Conservation (phyloP, 2,113 vertebrate genomes). For the Hylia prasina region DNA sequence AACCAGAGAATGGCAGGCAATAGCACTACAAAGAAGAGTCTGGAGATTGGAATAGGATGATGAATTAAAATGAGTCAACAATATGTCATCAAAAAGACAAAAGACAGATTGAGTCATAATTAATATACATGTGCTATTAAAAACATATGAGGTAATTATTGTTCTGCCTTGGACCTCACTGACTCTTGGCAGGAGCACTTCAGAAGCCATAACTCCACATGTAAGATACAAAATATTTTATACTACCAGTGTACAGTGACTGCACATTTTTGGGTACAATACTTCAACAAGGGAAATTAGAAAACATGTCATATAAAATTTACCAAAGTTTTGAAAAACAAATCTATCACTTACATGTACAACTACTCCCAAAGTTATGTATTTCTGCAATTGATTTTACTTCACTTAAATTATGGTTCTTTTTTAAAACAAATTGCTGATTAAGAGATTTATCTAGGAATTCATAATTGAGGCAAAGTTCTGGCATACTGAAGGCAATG, state of each 20-base stretch:
- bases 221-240: background rate
- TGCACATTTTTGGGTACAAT: background rate
- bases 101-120: conserved; percentile 21
- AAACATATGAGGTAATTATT: conserved; percentile 41
- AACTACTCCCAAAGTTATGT: background rate
- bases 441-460: background rate
- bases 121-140: conserved; percentile 1
- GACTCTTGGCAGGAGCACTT: background rate
- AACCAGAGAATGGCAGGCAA: background rate
- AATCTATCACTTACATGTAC: background rate
- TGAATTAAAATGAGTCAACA: conserved; percentile 48
- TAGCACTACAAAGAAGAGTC: background rate
- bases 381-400: background rate
- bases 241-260: background rate
- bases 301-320: background rate
- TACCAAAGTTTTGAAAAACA: background rate
- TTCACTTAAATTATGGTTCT: background rate
- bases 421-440: background rate
- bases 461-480: background rate
- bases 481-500: background rate
- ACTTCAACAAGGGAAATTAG: background rate
- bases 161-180: background rate
- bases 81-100: conserved; percentile 34
- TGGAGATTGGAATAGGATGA: background rate
- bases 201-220: background rate